These are phyloP conservation scores for Ursus arctos DNA, from an alignment of 2,113 vertebrate genomes.

Conservation along the genomic window DNA sequence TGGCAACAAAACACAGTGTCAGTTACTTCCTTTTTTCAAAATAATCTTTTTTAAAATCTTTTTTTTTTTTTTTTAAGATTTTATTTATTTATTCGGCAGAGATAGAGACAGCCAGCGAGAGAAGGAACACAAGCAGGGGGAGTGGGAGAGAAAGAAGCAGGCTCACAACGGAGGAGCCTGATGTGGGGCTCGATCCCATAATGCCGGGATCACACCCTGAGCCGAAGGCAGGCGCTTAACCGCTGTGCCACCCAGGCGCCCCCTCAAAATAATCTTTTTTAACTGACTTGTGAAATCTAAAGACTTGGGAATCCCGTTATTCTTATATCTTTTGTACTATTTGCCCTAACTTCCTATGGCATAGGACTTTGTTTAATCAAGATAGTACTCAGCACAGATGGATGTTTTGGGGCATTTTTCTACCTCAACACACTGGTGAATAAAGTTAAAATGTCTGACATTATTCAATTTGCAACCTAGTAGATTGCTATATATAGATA, in stretches of 20 bases:
- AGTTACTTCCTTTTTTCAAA: not conserved
- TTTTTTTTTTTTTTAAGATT: too few species aligned
- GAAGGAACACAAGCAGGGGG: too few species aligned
- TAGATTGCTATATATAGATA: not conserved
- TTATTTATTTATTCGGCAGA: too few species aligned
- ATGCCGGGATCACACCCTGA: too few species aligned
- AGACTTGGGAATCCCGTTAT: not conserved
- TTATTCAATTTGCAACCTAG: not conserved
- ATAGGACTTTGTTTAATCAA: not conserved
- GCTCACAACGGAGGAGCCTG: too few species aligned
- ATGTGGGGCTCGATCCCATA: too few species aligned
- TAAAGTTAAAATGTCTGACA: slow-evolving; percentile 29
- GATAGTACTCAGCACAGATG: not conserved
- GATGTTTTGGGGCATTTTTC: not conserved
- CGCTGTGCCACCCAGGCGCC: too few species aligned
- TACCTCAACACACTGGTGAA: not conserved
- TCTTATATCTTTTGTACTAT: not conserved
- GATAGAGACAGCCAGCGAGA: too few species aligned
- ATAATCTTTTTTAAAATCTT: not conserved
- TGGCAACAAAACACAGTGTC: not conserved
- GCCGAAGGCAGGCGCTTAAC: too few species aligned
- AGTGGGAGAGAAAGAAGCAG: too few species aligned
- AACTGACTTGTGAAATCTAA: slow-evolving; percentile 1
- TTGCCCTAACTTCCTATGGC: not conserved
- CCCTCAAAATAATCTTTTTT: not conserved